Percentiles rank a stretch among this genome's conserved stretches.
Conservation (phyloP, 2,113 vertebrate genomes). For the Paralichthys olivaceus region DNA sequence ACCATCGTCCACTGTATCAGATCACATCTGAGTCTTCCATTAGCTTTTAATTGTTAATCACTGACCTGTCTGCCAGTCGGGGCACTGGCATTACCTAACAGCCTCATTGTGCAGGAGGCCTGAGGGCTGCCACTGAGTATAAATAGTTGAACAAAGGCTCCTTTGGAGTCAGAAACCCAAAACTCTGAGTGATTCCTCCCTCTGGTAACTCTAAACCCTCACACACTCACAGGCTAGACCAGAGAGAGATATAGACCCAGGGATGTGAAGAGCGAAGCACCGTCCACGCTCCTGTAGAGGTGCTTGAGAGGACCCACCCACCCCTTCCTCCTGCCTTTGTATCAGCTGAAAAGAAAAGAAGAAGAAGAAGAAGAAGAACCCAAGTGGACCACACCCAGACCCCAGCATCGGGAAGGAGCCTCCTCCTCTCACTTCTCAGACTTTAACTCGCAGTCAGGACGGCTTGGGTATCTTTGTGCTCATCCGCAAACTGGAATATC, state of each 20-base stretch:
- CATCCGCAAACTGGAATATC: conserved; percentile 11
- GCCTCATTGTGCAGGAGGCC: conserved; percentile 7
- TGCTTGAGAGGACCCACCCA: conserved; percentile 20
- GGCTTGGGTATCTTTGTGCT: neutral
- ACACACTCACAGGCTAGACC: conserved; percentile 5
- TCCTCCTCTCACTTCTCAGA: conserved; percentile 12
- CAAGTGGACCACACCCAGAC: conserved; percentile 49
- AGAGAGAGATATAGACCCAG: neutral
- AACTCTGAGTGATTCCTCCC: conserved; percentile 39
- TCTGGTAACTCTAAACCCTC: conserved; percentile 46
- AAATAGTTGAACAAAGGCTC: conserved; percentile 69
- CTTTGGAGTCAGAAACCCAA: conserved; percentile 62
- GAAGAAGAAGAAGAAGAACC: conserved; percentile 6
- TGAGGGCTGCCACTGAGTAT: conserved; percentile 29
- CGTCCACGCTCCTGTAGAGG: conserved; percentile 14
- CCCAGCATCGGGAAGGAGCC: conserved; percentile 14
- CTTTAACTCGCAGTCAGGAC: conserved; percentile 6
- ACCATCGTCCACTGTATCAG: no score
- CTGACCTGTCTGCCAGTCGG: neutral
- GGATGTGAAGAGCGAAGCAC: conserved; percentile 1
- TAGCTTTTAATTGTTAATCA: neutral
- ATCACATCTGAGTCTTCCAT: neutral
- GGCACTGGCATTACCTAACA: neutral
- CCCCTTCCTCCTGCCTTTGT: neutral
- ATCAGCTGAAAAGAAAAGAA: conserved; percentile 3